A percentile compares a stretch with the other conserved stretches of the same genome.
Conservation (phyloP, 2,888 invertebrate species). For the Sinopyrophorus schimmeli region DNA sequence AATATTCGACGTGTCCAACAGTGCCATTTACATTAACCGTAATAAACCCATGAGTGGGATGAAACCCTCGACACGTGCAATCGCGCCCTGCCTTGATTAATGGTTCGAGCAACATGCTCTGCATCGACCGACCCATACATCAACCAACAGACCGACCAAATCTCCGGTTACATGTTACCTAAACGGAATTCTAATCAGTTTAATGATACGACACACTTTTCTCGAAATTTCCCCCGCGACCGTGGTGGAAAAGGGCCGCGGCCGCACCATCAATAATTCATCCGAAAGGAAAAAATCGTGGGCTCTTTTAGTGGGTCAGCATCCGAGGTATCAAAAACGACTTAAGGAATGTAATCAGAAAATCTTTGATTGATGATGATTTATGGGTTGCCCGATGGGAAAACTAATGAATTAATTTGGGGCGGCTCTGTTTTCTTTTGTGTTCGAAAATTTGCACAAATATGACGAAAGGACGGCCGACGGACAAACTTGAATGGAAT, state of each 20-base stretch:
- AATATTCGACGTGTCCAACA: conserved; percentile 13
- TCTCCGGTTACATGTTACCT: conserved; percentile 43
- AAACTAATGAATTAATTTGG: too few species aligned
- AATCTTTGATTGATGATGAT: too few species aligned
- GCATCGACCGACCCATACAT: conserved; percentile 53
- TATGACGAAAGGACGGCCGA: conserved; percentile 29
- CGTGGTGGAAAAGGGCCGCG: too few species aligned
- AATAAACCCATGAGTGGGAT: conserved; percentile 43
- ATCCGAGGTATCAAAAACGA: too few species aligned
- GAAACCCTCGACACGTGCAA: conserved; percentile 44
- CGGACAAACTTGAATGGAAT: conserved; percentile 31
- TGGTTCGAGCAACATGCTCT: conserved; percentile 50
- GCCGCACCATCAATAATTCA: too few species aligned
- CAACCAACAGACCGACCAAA: conserved; percentile 44
- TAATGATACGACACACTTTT: conserved; percentile 16
- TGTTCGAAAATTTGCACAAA: too few species aligned
- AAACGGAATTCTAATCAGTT: conserved; percentile 37
- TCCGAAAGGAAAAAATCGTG: too few species aligned
- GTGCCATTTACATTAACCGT: conserved; percentile 32
- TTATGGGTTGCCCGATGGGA: too few species aligned
- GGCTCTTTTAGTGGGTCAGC: too few species aligned
- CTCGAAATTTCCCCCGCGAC: too few species aligned
- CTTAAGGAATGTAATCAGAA: too few species aligned
- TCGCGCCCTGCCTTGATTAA: conserved; percentile 51
- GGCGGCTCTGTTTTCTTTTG: too few species aligned